Percentiles rank a stretch among this genome's conserved stretches.
phyloP scores from a whole-genome alignment of 2,113 vertebrate species.

The Salvelinus fontinalis region DNA sequence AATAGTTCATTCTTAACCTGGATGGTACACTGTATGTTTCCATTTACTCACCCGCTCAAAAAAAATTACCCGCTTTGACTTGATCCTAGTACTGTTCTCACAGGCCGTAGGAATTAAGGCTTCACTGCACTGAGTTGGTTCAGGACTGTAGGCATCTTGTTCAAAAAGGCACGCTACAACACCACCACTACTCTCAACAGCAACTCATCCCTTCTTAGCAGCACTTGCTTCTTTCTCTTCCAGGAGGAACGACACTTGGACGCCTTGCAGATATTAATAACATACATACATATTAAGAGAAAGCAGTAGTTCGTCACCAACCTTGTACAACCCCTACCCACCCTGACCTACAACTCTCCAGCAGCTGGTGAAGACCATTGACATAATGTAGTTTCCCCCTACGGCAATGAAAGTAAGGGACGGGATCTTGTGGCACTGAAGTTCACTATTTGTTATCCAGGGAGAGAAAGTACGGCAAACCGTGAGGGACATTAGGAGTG shows the following conservation, averaged over 20 bases:
- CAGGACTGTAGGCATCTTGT: constrained; percentile 30
- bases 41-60: constrained; percentile 10
- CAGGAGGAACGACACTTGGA: constrained; percentile 61
- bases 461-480: constrained; percentile 18
- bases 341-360: no score
- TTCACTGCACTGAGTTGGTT: constrained; percentile 37
- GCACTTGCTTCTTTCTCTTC: constrained; percentile 42
- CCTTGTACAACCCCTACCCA: neutral
- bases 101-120: constrained; percentile 23
- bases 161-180: constrained; percentile 56
- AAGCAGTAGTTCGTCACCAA: constrained; percentile 5
- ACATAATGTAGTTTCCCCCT: neutral
- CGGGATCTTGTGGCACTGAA: neutral
- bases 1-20: constrained; percentile 17
- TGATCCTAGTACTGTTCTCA: constrained; percentile 18
- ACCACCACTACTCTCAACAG: constrained; percentile 36
- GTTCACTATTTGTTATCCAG: constrained; percentile 1
- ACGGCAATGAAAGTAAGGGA: neutral
- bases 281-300: constrained; percentile 64
- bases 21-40: constrained; percentile 2
- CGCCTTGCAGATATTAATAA: constrained; percentile 45
- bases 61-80: constrained; percentile 34
- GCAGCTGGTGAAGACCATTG: neutral
- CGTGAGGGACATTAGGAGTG: constrained; percentile 70
- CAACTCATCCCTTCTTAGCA: constrained; percentile 46